Conservation (phyloP, 2,888 invertebrate species). For the Pyrrhosoma nymphula region DNA sequence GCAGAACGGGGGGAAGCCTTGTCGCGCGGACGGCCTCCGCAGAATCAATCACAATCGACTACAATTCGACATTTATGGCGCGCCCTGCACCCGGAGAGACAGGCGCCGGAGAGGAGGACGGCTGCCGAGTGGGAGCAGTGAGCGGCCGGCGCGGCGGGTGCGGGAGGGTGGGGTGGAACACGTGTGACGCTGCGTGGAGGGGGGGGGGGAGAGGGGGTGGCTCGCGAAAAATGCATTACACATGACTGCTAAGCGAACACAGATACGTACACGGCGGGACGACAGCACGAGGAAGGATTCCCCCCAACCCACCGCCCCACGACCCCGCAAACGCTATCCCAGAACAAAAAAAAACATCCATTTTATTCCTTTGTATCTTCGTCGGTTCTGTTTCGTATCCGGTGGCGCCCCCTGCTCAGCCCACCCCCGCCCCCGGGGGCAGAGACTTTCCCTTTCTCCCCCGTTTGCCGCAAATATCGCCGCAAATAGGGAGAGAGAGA, state of each 20-base stretch:
- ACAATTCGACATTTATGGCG: slow-evolving; percentile 39
- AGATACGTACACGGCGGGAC: slow-evolving; percentile 52
- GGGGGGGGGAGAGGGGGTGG: not conserved
- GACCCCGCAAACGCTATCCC: not conserved
- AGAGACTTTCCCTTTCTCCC: too few relatives aligned
- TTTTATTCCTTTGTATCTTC: slow-evolving; percentile 52
- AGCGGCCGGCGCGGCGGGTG: not conserved
- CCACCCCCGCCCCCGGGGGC: too few relatives aligned
- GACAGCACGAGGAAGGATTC: not conserved
- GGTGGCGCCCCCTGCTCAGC: not conserved
- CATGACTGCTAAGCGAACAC: slow-evolving; percentile 59
- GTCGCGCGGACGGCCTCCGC: not conserved
- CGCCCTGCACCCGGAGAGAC: not conserved
- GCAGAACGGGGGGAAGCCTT: not conserved
- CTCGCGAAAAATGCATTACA: slow-evolving; percentile 47
- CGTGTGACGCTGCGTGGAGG: not conserved
- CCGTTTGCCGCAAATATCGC: too few relatives aligned
- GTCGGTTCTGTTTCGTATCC: slow-evolving; percentile 46
- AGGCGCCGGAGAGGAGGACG: not conserved
- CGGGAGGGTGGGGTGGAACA: too few relatives aligned
- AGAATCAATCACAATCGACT: slow-evolving; percentile 63
- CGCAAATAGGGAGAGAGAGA: too few relatives aligned
- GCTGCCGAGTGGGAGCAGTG: not conserved
- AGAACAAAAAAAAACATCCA: not conserved
- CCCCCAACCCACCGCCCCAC: not conserved